Conservation (phyloP, 2,797 vertebrate genomes). For the Helostoma temminkii region DNA sequence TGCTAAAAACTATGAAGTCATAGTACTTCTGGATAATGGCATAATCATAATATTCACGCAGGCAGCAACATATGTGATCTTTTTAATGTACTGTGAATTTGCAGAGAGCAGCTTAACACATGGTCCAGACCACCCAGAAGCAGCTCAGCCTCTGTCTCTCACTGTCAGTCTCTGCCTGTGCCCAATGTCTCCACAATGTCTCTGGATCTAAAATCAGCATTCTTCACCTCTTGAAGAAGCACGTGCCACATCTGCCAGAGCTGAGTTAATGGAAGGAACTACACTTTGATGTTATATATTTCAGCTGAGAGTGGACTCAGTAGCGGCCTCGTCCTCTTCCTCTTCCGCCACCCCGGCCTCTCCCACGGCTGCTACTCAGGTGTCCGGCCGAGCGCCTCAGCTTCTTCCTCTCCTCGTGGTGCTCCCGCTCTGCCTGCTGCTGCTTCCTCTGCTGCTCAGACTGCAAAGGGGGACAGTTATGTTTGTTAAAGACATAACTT, state of each 20-base stretch:
- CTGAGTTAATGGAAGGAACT: constrained; percentile 2
- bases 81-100: constrained; percentile 34
- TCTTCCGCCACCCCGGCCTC: constrained; percentile 62
- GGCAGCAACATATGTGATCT: constrained; percentile 20
- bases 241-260: not conserved
- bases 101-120: constrained; percentile 33
- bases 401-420: constrained; percentile 91
- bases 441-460: constrained; percentile 90
- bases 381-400: constrained; percentile 91
- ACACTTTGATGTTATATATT: not conserved
- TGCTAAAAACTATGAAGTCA: constrained; percentile 17
- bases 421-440: constrained; percentile 90
- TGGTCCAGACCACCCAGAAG: constrained; percentile 57
- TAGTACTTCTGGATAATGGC: constrained; percentile 36
- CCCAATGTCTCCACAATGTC: constrained; percentile 11
- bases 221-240: not conserved
- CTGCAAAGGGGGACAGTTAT: constrained; percentile 71
- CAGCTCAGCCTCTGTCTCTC: not conserved
- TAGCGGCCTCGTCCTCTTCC: constrained; percentile 71
- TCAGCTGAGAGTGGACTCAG: constrained; percentile 53
- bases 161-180: constrained; percentile 19
- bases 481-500: not conserved
- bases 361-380: constrained; percentile 83
- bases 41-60: constrained; percentile 20
- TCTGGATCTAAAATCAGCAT: not conserved